Percentiles rank a stretch among this genome's conserved stretches.
Evolutionary conservation across 1,140 invertebrate genomes (phyloP).

Genomic region (Thalassaphorura encarpata): DNA sequence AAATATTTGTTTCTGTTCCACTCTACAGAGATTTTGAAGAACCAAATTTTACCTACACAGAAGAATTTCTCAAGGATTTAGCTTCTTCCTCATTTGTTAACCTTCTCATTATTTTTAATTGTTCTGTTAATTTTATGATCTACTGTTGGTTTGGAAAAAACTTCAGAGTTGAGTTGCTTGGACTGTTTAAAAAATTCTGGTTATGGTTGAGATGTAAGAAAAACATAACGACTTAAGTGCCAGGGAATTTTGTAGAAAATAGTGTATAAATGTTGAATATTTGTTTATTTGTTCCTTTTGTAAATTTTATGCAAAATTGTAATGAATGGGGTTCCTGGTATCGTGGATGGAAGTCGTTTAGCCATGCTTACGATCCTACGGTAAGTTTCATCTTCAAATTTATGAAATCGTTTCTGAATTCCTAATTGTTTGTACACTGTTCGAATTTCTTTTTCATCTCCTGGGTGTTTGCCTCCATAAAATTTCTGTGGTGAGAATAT

Average conservation of each 20-base stretch:
- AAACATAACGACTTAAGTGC: too few relatives aligned
- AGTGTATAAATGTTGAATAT: background rate
- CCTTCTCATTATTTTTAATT: too few relatives aligned
- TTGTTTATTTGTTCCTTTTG: slow-evolving; percentile 4
- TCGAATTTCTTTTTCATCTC: background rate
- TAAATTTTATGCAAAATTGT: background rate
- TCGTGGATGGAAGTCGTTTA: background rate
- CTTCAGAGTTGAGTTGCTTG: too few relatives aligned
- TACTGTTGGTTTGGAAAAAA: too few relatives aligned
- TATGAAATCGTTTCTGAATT: background rate
- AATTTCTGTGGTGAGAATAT: slow-evolving; percentile 54
- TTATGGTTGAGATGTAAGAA: too few relatives aligned
- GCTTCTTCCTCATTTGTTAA: too few relatives aligned
- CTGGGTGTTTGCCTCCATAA: slow-evolving; percentile 1
- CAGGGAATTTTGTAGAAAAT: background rate
- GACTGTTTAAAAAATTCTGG: too few relatives aligned
- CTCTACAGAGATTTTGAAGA: too few relatives aligned
- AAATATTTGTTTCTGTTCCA: too few relatives aligned
- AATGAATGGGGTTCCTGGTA: background rate
- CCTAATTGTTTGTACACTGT: slow-evolving; percentile 9
- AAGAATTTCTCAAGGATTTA: too few relatives aligned
- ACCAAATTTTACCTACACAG: too few relatives aligned
- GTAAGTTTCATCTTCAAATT: background rate
- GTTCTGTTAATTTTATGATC: too few relatives aligned
- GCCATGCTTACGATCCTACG: background rate